A percentile compares a stretch with the other conserved stretches of the same genome.
These are phyloP conservation scores for Deilephila porcellus DNA, from an alignment of 2,888 invertebrate species.

Conservation along the genomic window DNA sequence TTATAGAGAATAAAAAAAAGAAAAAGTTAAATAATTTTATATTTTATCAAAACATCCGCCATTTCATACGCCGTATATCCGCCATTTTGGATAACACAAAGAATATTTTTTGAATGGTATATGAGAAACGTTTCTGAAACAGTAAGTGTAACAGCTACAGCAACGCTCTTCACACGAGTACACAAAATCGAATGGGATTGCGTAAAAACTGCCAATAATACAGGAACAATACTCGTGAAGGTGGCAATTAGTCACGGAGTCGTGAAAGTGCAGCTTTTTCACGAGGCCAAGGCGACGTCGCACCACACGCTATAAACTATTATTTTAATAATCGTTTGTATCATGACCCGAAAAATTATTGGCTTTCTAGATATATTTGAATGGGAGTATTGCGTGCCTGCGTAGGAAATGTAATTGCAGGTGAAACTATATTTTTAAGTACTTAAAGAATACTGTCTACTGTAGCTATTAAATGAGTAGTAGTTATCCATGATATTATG, in stretches of 20 bases:
- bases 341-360: background rate
- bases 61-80: no score
- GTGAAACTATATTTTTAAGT: no score
- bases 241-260: conserved; percentile 44
- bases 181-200: conserved; percentile 41
- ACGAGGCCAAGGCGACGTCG: conserved; percentile 42
- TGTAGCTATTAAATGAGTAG: no score
- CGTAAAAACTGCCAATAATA: conserved; percentile 57
- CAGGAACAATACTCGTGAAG: conserved; percentile 56
- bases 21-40: no score
- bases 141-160: background rate
- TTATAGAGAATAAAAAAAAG: no score
- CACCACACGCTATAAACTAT: conserved; percentile 19
- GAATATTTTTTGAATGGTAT: no score
- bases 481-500: no score
- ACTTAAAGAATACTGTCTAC: no score
- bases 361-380: background rate
- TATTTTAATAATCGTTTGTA: background rate
- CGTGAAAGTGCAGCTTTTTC: conserved; percentile 68
- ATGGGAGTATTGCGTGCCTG: background rate
- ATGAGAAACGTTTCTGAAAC: background rate
- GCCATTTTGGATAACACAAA: no score
- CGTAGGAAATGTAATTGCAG: no score
- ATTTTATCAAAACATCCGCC: no score
- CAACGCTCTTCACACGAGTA: background rate